These are phyloP conservation scores for Sebastes cheni DNA, from an alignment of 2,797 vertebrate genomes.

Conservation along the genomic window DNA sequence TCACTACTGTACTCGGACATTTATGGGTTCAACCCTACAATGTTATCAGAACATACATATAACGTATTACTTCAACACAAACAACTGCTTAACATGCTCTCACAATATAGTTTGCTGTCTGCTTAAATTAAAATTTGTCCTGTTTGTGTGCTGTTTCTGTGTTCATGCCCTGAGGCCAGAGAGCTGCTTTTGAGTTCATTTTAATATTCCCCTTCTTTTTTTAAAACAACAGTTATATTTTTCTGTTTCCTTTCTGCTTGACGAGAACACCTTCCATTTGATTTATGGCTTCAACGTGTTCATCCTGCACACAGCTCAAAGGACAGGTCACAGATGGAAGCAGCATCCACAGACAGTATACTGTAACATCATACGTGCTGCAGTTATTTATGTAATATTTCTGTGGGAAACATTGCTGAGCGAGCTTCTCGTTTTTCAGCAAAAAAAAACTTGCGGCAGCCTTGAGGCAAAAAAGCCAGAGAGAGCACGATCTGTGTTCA, in stretches of 20 bases:
- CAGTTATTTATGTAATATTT: conserved; percentile 23
- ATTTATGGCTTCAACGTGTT: conserved; percentile 42
- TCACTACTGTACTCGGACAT: too few species aligned
- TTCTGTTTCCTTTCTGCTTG: neutral
- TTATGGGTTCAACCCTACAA: too few species aligned
- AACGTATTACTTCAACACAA: neutral
- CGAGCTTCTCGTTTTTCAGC: conserved; percentile 24
- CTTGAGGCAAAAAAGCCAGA: neutral
- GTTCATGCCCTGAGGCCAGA: neutral
- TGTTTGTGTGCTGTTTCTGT: neutral
- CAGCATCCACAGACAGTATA: neutral
- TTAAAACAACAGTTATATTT: neutral
- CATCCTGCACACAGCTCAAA: conserved; percentile 20
- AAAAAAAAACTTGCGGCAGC: neutral
- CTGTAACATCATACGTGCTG: conserved; percentile 26
- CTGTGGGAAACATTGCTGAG: conserved; percentile 19
- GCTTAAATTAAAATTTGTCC: neutral
- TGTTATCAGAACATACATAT: neutral
- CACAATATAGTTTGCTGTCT: neutral
- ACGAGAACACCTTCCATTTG: neutral
- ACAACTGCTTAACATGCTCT: too few species aligned
- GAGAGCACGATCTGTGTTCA: neutral
- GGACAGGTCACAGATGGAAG: conserved; percentile 44
- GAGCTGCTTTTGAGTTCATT: neutral
- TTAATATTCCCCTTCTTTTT: neutral